A percentile compares a stretch with the other conserved stretches of the same genome.
These are phyloP conservation scores for Thymallus thymallus DNA, from an alignment of 2,113 vertebrate genomes.

Conservation along the genomic window DNA sequence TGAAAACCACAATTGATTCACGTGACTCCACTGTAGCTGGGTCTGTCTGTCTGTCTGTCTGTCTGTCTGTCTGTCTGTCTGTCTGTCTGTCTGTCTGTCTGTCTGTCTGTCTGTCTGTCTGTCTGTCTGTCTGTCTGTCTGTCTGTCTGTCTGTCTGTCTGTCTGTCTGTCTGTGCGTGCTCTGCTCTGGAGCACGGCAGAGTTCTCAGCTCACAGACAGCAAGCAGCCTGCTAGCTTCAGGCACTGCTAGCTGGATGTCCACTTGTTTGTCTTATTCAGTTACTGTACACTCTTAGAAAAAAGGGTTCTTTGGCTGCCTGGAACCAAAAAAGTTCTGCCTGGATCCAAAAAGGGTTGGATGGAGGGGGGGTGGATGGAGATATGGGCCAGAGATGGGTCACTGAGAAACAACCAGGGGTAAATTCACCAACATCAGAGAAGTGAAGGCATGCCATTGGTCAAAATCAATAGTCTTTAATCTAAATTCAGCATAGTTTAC, in stretches of 20 bases:
- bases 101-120: constrained; percentile 20
- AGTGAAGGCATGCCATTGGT: background rate
- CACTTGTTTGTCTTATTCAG: constrained; percentile 60
- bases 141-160: constrained; percentile 17
- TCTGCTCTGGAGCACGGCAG: constrained; percentile 14
- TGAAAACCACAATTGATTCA: constrained; percentile 51
- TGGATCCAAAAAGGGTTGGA: no score
- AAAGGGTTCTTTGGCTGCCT: no score
- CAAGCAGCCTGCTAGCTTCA: constrained; percentile 38
- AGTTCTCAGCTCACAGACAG: constrained; percentile 9
- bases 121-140: constrained; percentile 20
- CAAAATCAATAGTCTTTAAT: background rate
- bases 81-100: constrained; percentile 24
- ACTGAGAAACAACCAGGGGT: constrained; percentile 46
- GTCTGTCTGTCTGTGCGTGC: constrained; percentile 23
- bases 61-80: constrained; percentile 15
- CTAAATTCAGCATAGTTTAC: background rate
- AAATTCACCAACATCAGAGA: background rate
- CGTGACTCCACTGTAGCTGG: constrained; percentile 47
- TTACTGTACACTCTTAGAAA: no score
- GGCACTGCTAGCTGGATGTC: constrained; percentile 39
- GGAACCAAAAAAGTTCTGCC: no score
- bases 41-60: constrained; percentile 27
- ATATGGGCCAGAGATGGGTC: constrained; percentile 45
- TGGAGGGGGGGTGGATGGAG: constrained; percentile 25